Percentiles rank a stretch among this genome's conserved stretches.
Evolutionary conservation across 1,140 invertebrate genomes (phyloP).

Genomic region (Drosophila pallidifrons): DNA sequence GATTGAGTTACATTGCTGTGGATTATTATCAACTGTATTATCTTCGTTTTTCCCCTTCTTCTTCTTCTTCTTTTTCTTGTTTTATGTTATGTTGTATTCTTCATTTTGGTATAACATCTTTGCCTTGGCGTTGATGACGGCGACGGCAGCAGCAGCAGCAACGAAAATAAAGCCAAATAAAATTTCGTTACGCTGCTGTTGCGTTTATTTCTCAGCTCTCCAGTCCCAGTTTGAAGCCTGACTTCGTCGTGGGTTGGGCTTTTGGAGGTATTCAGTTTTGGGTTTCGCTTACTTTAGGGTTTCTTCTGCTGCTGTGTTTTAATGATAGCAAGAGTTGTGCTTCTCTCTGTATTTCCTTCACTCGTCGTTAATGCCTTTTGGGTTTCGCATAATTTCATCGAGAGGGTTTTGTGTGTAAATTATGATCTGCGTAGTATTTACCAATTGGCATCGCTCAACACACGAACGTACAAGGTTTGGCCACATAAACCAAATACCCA

Average conservation of each 20-base stretch:
- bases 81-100: constrained; percentile 2
- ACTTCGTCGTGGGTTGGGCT: constrained; percentile 43
- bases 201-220: constrained; percentile 43
- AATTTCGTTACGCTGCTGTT: constrained; percentile 77
- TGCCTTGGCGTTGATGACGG: constrained; percentile 44
- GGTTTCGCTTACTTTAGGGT: constrained; percentile 28
- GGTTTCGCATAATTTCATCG: constrained; percentile 71
- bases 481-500: constrained; percentile 68
- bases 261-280: constrained; percentile 22
- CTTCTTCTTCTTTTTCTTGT: constrained; percentile 31
- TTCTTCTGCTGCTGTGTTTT: constrained; percentile 47
- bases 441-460: constrained; percentile 70
- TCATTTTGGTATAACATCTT: constrained; percentile 23
- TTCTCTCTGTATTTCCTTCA: constrained; percentile 13
- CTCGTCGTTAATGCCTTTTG: constrained; percentile 40
- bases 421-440: constrained; percentile 69
- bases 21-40: constrained; percentile 82
- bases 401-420: constrained; percentile 60
- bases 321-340: constrained; percentile 63
- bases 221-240: constrained; percentile 4
- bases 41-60: constrained; percentile 47
- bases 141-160: constrained; percentile 16
- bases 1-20: constrained; percentile 83
- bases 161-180: constrained; percentile 70
- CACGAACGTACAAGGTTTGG: constrained; percentile 21